These are phyloP conservation scores for Drosophila varians DNA, from an alignment of 1,140 invertebrate genomes.

Conservation along the genomic window DNA sequence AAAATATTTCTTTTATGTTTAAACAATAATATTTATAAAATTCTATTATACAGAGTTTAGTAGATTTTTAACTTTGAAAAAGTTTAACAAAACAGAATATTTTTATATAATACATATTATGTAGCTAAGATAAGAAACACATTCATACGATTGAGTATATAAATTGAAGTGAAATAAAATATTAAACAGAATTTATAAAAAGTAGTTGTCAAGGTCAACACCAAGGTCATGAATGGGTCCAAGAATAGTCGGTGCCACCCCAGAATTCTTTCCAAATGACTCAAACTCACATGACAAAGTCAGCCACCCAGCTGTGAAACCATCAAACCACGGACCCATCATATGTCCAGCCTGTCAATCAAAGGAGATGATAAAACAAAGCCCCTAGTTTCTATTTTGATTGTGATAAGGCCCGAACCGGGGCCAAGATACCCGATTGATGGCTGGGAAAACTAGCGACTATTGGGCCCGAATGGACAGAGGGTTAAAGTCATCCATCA, in stretches of 20 bases:
- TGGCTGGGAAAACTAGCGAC: conserved; percentile 19
- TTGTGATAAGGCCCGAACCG: conserved; percentile 21
- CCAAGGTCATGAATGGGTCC: neutral
- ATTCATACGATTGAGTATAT: too few species aligned
- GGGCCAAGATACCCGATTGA: conserved; percentile 17
- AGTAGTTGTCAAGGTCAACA: too few species aligned
- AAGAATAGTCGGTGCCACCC: too few species aligned
- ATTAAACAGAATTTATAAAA: too few species aligned
- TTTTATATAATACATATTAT: too few species aligned
- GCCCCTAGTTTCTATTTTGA: conserved; percentile 1
- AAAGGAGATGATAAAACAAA: conserved; percentile 6
- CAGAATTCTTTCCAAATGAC: conserved; percentile 5
- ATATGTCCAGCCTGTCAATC: conserved; percentile 30
- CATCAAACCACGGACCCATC: conserved; percentile 10
- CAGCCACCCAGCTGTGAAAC: neutral
- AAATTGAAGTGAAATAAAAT: too few species aligned
- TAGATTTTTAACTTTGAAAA: too few species aligned
- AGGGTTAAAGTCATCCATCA: conserved; percentile 13
- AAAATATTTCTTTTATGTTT: too few species aligned
- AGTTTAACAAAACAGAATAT: too few species aligned
- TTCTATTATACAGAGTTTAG: too few species aligned
- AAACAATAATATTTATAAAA: too few species aligned
- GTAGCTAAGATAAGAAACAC: too few species aligned
- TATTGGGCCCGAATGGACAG: conserved; percentile 7
- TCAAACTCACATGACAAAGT: conserved; percentile 27